phyloP scores from a whole-genome alignment of 2,113 vertebrate genomes.

The Pelmatolapia mariae region DNA sequence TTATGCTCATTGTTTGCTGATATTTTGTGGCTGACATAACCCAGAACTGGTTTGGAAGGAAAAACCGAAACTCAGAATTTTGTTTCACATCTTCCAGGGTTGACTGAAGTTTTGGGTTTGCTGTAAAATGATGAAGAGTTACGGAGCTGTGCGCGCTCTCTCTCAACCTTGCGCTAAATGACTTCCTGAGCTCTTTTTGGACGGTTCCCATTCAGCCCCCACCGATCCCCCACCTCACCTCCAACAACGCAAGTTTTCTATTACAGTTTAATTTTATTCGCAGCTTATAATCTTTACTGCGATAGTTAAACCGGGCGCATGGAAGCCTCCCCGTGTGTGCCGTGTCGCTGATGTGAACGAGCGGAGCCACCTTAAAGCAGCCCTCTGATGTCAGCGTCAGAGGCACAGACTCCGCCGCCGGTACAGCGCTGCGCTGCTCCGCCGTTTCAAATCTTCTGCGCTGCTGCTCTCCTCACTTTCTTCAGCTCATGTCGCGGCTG shows the following conservation, averaged over 20 bases:
- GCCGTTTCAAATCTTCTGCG: slow-evolving; percentile 33
- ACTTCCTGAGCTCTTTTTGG: neutral
- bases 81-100: neutral
- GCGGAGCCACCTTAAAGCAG: slow-evolving; percentile 34
- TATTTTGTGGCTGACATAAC: neutral
- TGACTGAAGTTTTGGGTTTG: neutral
- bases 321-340: neutral
- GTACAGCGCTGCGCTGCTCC: slow-evolving; percentile 22
- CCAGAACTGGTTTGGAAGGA: neutral
- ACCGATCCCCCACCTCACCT: neutral
- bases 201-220: neutral
- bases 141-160: neutral
- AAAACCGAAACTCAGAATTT: too few species aligned
- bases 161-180: neutral
- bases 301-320: neutral
- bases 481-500: slow-evolving; percentile 8
- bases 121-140: neutral
- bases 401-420: slow-evolving; percentile 22
- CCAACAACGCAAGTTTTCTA: slow-evolving; percentile 14
- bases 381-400: slow-evolving; percentile 52
- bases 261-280: neutral
- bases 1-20: neutral
- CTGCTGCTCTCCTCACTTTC: slow-evolving; percentile 41
- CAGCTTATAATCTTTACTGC: neutral
- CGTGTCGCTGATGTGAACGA: neutral